A percentile compares a stretch with the other conserved stretches of the same genome.
These are phyloP conservation scores for Diaprepes abbreviatus DNA, from an alignment of 2,888 invertebrate species.

Conservation along the genomic window DNA sequence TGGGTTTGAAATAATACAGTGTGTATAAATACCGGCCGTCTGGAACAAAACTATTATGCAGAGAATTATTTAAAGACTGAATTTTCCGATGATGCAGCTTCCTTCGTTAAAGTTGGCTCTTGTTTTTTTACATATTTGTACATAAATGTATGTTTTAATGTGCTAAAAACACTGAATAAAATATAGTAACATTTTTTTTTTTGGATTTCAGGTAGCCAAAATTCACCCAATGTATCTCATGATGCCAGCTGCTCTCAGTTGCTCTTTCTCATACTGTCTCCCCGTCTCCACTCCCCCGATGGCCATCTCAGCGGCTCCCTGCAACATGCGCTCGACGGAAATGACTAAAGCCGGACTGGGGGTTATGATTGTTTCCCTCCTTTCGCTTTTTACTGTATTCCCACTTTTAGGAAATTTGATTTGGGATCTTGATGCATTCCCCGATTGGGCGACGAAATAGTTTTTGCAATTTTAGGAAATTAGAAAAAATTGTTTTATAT, in stretches of 20 bases:
- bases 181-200: too few species aligned
- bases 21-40: too few species aligned
- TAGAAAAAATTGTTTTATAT: neutral
- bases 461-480: neutral
- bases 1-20: too few species aligned
- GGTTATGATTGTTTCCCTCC: constrained; percentile 82
- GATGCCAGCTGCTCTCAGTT: constrained; percentile 89
- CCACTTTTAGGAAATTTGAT: constrained; percentile 82
- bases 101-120: too few species aligned
- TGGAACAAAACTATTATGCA: too few species aligned
- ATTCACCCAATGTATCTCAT: constrained; percentile 91
- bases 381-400: constrained; percentile 79
- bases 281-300: constrained; percentile 97
- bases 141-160: too few species aligned
- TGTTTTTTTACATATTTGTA: too few species aligned
- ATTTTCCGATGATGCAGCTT: too few species aligned
- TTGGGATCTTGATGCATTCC: constrained; percentile 75
- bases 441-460: constrained; percentile 70
- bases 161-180: too few species aligned
- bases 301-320: constrained; percentile 90
- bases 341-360: constrained; percentile 80
- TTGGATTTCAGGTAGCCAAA: constrained; percentile 61
- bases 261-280: constrained; percentile 94
- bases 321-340: constrained; percentile 83
- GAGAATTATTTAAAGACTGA: too few species aligned